Percentiles rank a stretch among this genome's conserved stretches.
These are phyloP conservation scores for Paradoxurus hermaphroditus DNA, from an alignment of 2,113 vertebrate genomes.

Conservation along the genomic window DNA sequence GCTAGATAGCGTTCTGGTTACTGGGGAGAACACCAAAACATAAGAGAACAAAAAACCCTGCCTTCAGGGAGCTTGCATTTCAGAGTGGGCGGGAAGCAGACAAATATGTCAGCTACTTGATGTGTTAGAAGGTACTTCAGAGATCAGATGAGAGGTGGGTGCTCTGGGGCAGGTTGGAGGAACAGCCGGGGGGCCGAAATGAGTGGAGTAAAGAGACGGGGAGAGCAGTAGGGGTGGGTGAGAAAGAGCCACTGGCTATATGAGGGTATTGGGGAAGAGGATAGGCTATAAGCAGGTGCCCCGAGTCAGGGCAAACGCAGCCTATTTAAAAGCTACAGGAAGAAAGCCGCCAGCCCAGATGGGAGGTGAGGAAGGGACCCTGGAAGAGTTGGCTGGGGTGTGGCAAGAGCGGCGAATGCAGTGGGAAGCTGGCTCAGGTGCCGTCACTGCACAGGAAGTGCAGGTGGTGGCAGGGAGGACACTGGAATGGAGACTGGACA, in stretches of 20 bases:
- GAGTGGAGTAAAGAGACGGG: background rate
- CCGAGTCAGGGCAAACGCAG: too few species aligned
- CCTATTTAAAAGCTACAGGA: background rate
- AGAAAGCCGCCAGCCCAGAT: background rate
- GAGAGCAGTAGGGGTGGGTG: background rate
- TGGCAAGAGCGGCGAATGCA: background rate
- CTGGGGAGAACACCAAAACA: background rate
- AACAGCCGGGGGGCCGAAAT: background rate
- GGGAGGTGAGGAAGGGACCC: too few species aligned
- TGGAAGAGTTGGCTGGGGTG: background rate
- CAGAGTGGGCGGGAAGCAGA: background rate
- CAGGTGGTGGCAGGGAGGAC: rapidly evolving
- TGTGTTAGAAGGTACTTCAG: background rate
- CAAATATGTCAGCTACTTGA: background rate
- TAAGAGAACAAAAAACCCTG: background rate
- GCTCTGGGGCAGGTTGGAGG: background rate
- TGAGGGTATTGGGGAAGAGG: background rate
- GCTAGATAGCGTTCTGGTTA: background rate
- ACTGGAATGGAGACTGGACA: rapidly evolving
- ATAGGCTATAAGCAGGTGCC: background rate
- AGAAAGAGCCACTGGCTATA: background rate
- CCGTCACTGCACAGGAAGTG: background rate
- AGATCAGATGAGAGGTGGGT: background rate
- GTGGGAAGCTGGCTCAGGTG: background rate
- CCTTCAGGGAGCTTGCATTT: background rate